phyloP scores from a whole-genome alignment of 2,888 invertebrate genomes.

The Acanthosepion lycidas region DNA sequence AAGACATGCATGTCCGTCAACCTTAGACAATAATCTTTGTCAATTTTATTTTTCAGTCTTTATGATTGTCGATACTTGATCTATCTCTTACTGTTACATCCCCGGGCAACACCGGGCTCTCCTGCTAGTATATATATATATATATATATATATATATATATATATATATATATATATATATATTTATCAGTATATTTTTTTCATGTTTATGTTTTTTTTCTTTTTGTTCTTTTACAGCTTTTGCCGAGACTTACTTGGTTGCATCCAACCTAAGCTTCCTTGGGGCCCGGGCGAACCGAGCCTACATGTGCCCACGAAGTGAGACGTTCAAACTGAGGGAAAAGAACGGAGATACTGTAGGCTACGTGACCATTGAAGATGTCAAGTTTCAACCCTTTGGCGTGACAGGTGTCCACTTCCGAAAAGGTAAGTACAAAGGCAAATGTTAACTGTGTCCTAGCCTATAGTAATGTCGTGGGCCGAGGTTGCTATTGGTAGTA shows the following conservation, averaged over 20 bases:
- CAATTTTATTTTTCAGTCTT: not conserved
- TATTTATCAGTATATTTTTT: too few relatives aligned
- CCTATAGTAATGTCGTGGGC: too few relatives aligned
- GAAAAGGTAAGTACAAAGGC: not conserved
- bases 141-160: too few relatives aligned
- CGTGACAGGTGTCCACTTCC: not conserved
- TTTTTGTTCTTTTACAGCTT: not conserved
- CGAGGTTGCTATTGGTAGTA: too few relatives aligned
- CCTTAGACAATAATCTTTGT: too few relatives aligned
- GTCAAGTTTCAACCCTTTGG: not conserved
- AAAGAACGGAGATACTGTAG: not conserved
- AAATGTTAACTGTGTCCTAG: not conserved
- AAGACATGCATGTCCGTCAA: too few relatives aligned
- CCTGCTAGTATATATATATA: too few relatives aligned
- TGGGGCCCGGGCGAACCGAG: not conserved
- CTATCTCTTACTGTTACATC: too few relatives aligned
- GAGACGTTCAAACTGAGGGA: not conserved
- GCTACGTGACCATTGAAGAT: not conserved
- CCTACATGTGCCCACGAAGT: not conserved
- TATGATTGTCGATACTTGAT: too few relatives aligned
- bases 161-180: too few relatives aligned
- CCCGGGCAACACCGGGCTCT: too few relatives aligned
- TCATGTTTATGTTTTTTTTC: not conserved
- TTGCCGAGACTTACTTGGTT: not conserved
- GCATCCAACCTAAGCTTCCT: not conserved